Evolutionary conservation across 2,113 vertebrate genomes (phyloP), one percentile per base, ranked within the genome.

Genomic region (Chaetura pelagica): DNA sequence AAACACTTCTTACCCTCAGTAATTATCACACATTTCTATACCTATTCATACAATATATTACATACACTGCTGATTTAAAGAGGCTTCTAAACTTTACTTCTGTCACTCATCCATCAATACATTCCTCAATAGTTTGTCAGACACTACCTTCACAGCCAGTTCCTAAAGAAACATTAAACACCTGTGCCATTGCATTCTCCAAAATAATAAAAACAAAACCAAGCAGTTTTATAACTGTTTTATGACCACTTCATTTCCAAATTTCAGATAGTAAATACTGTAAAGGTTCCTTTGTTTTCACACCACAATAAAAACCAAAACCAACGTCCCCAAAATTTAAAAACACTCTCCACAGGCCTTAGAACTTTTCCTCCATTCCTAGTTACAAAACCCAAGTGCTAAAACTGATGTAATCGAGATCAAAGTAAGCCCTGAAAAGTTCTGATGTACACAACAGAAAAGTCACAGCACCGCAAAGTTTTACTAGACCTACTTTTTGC

Each of bases 401-500:
- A 64, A 51, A 75, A 68, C 22, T 44, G 2, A 48, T 15, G 22
- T 35, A 46, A 75, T 5, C 2, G 4, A 90, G 29, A 89, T 15
- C 0, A 5, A 64, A 79, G 21, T 29, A 52, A 83, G 18, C 54
- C 46, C 84, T 26, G 19, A 71, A 38, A 78, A 14, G 38, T 51
- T 35, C 94, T 74, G 29, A 68, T 10, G 0, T 46, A 51, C 2
- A 62, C 10, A 75, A 81, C 58, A 81, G 51, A 14, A 30, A 85
- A 81, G 71, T 59, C 63, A 83, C 32, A 44, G 54, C 34, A 89
- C 44, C 34, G 51, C 52, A 89, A 94, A 95, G 71, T 91, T 96
- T 94, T 97, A 76, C 97, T 93, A 97, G 94, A 98, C 97, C 94
- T 98, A 98, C 98, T 98, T 97, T 98, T 98, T 92, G 82, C 14